A percentile compares a stretch with the other conserved stretches of the same genome.
Evolutionary conservation across 2,113 vertebrate genomes (phyloP).

Genomic region (Tympanuchus pallidicinctus): DNA sequence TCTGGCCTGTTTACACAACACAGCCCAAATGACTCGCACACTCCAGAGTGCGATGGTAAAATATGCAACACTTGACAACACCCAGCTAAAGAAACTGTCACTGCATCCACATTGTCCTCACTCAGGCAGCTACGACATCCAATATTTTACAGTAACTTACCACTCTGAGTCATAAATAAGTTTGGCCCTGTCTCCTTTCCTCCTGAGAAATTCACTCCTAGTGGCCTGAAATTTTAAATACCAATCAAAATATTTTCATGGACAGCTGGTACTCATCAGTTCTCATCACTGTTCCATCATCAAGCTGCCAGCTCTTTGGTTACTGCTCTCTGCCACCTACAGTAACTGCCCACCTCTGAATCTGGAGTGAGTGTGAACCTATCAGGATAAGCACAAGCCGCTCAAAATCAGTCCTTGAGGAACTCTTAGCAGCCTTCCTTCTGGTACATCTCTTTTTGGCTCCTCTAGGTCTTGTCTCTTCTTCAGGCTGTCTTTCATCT

Average conservation of each 20-base stretch:
- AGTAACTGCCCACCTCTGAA: neutral
- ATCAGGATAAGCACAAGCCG: neutral
- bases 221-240: neutral
- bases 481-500: neutral
- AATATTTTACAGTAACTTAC: neutral
- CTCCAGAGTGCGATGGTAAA: rapidly evolving
- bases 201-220: neutral
- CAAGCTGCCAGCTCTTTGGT: neutral
- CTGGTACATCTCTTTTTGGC: neutral
- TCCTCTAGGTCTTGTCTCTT: neutral
- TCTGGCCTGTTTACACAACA: conserved; percentile 3
- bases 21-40: neutral
- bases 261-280: neutral
- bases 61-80: neutral
- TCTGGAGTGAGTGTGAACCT: neutral
- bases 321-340: neutral
- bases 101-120: neutral
- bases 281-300: neutral
- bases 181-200: neutral
- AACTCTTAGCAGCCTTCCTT: neutral
- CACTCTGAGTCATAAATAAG: neutral
- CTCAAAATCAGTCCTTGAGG: neutral
- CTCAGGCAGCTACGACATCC: neutral
- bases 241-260: neutral
- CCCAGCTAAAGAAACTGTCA: neutral